A percentile compares a stretch with the other conserved stretches of the same genome.
Conservation (phyloP, 1,140 invertebrate species). For the Drosophila persimilis region DNA sequence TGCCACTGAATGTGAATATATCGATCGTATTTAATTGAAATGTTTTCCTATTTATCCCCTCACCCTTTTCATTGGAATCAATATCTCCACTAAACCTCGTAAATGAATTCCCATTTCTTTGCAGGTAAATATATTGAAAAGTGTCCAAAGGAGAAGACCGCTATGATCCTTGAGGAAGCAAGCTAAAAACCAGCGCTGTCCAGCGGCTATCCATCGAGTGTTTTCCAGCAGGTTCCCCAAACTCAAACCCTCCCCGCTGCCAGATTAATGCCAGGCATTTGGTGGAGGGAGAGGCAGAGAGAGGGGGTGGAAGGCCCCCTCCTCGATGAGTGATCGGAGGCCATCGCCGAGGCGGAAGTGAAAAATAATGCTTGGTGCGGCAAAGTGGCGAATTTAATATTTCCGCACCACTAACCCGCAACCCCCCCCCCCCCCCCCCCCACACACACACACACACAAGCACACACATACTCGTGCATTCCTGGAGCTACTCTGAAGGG, state of each 20-base stretch:
- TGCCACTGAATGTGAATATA: too few relatives aligned
- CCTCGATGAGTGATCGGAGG: slow-evolving; percentile 44
- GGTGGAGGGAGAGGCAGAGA: background rate
- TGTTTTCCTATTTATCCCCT: too few relatives aligned
- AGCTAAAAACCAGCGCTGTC: too few relatives aligned
- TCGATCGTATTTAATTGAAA: too few relatives aligned
- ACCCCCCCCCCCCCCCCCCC: background rate
- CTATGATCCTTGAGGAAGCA: too few relatives aligned
- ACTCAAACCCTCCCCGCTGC: too few relatives aligned
- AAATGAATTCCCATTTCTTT: background rate
- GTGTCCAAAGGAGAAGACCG: too few relatives aligned
- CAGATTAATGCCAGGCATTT: background rate
- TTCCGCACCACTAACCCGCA: slow-evolving; percentile 59
- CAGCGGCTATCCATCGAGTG: too few relatives aligned
- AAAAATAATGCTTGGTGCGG: slow-evolving; percentile 72
- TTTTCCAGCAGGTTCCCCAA: too few relatives aligned
- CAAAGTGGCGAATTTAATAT: slow-evolving; percentile 79
- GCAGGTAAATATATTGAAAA: slow-evolving; percentile 22
- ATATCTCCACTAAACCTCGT: too few relatives aligned
- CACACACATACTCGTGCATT: background rate
- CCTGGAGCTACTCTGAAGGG: background rate
- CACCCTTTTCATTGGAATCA: too few relatives aligned
- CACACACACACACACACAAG: background rate
- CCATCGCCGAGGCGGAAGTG: slow-evolving; percentile 62
- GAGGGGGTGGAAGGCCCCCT: too few relatives aligned